phyloP scores from a whole-genome alignment of 1,140 invertebrate genomes.

The Battus philenor region DNA sequence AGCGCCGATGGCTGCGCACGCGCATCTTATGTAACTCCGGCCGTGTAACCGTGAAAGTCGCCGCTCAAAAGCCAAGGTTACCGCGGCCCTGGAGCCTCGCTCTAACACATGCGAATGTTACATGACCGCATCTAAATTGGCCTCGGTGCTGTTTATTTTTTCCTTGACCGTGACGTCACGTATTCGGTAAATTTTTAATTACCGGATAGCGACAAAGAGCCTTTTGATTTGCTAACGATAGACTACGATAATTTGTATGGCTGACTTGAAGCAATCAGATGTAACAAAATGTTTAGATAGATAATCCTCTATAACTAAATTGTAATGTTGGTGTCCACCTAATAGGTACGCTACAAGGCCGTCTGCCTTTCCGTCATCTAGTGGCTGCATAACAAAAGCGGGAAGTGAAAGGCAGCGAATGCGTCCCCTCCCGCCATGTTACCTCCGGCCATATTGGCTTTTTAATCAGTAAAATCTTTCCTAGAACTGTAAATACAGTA shows the following conservation, averaged over 20 bases:
- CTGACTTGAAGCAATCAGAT: no score
- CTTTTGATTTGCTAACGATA: no score
- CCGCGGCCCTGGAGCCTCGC: constrained; percentile 54
- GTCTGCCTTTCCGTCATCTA: constrained; percentile 64
- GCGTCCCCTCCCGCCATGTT: constrained; percentile 54
- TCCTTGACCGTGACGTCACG: constrained; percentile 56
- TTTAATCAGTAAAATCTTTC: constrained; percentile 24
- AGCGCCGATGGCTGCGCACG: constrained; percentile 38
- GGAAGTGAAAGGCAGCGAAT: constrained; percentile 75
- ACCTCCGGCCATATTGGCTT: constrained; percentile 35
- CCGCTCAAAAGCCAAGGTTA: constrained; percentile 75
- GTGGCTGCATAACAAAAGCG: constrained; percentile 63
- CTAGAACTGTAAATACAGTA: constrained; percentile 5
- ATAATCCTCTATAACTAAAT: constrained; percentile 2
- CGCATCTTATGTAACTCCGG: constrained; percentile 66
- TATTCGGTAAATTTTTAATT: constrained; percentile 32
- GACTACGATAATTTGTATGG: no score
- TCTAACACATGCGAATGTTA: constrained; percentile 60
- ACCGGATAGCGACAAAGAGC: no score
- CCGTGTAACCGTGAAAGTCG: constrained; percentile 74
- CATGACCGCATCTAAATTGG: constrained; percentile 44
- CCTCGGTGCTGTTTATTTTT: constrained; percentile 43
- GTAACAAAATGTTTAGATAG: no score
- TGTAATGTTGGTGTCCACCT: not conserved
- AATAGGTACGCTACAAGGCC: constrained; percentile 49